These are phyloP conservation scores for Oryzias celebensis DNA, from an alignment of 2,113 vertebrate species.

Conservation along the genomic window DNA sequence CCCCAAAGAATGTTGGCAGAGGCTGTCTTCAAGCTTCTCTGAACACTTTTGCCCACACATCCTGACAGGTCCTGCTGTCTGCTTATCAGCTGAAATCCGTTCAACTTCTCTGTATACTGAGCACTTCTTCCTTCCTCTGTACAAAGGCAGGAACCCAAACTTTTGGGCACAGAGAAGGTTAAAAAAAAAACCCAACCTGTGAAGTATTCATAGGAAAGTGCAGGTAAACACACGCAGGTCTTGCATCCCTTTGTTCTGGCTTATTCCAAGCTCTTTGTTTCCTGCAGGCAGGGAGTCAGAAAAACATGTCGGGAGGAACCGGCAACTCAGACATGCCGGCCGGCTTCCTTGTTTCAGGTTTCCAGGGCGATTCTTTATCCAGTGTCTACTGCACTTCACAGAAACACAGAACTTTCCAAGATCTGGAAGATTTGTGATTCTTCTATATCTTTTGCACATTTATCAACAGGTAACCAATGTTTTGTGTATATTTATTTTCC, in stretches of 20 bases:
- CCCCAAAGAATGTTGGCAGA: neutral
- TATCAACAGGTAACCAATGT: too few species aligned
- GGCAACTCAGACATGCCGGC: slow-evolving; percentile 24
- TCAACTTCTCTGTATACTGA: slow-evolving; percentile 36
- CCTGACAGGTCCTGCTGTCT: neutral
- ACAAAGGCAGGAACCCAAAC: slow-evolving; percentile 48
- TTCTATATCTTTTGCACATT: too few species aligned
- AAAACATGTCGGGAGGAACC: slow-evolving; percentile 57
- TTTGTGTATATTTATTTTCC: too few species aligned
- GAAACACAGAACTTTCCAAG: neutral
- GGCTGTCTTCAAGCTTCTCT: neutral
- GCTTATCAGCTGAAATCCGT: slow-evolving; percentile 20
- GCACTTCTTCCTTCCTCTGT: slow-evolving; percentile 65
- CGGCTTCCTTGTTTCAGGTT: slow-evolving; percentile 51
- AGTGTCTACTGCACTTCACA: slow-evolving; percentile 19
- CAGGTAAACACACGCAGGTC: slow-evolving; percentile 20
- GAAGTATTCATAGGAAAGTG: neutral
- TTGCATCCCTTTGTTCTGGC: slow-evolving; percentile 55
- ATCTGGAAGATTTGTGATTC: neutral
- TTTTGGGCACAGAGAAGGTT: neutral
- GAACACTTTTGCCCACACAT: slow-evolving; percentile 5
- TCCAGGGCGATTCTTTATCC: slow-evolving; percentile 13
- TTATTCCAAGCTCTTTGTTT: slow-evolving; percentile 58
- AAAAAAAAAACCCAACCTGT: neutral
- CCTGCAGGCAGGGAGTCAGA: slow-evolving; percentile 43